Evolutionary conservation across 2,113 vertebrate species (phyloP).

Genomic region (Dromas ardeola): DNA sequence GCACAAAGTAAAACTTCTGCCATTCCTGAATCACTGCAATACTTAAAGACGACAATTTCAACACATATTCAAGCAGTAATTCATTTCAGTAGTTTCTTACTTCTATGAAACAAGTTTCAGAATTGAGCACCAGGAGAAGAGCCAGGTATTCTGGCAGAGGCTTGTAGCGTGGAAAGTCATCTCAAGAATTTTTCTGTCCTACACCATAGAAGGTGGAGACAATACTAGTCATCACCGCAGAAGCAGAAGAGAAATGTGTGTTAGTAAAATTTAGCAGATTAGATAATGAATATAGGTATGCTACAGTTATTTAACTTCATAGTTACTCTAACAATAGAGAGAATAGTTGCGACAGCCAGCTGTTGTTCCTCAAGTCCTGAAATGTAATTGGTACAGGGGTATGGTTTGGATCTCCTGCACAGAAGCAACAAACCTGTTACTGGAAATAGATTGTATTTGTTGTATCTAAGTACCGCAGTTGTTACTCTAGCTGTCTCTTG

Average conservation of each 20-base stretch:
- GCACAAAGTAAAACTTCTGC: not conserved
- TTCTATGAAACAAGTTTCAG: not conserved
- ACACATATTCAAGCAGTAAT: not conserved
- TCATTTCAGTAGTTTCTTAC: not conserved
- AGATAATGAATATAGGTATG: not conserved
- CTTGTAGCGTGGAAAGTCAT: not conserved
- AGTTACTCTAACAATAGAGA: not conserved
- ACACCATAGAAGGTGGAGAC: not conserved
- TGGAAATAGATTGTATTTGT: not conserved
- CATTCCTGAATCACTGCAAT: not conserved
- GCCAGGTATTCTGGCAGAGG: not conserved
- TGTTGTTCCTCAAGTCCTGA: not conserved
- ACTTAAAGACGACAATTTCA: not conserved
- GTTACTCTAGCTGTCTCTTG: not conserved
- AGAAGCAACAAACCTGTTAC: not conserved
- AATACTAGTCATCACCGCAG: not conserved
- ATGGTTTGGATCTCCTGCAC: not conserved
- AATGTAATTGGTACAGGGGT: not conserved
- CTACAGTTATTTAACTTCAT: not conserved
- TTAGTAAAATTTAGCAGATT: not conserved
- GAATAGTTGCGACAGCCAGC: not conserved
- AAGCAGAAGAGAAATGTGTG: not conserved
- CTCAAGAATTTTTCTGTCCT: not conserved
- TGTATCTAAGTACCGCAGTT: not conserved
- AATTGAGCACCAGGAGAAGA: not conserved